Conservation (phyloP, 2,113 vertebrate genomes). For the Gasterosteus nipponicus region DNA sequence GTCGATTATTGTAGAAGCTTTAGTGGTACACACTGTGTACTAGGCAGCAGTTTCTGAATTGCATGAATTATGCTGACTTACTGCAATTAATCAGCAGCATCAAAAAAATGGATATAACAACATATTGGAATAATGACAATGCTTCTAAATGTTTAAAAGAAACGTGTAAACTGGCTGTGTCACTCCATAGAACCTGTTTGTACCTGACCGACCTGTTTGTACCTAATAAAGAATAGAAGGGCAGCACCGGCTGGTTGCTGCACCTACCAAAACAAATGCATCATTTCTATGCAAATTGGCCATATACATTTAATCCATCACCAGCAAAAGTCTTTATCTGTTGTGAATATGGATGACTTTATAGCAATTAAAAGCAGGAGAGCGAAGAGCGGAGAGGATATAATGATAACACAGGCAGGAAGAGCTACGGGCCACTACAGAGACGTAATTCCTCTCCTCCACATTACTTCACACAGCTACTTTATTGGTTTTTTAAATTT, state of each 20-base stretch:
- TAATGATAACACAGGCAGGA: slow-evolving; percentile 49
- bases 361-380: slow-evolving; percentile 69
- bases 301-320: slow-evolving; percentile 43
- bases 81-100: too few relatives aligned
- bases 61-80: too few relatives aligned
- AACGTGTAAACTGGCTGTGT: background rate
- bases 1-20: too few relatives aligned
- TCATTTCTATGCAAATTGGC: slow-evolving; percentile 48
- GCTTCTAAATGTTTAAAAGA: background rate
- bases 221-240: slow-evolving; percentile 6
- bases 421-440: slow-evolving; percentile 55
- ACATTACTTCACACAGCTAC: slow-evolving; percentile 40
- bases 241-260: background rate
- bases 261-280: slow-evolving; percentile 43
- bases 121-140: too few relatives aligned
- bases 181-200: slow-evolving; percentile 9
- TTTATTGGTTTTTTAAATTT: too few relatives aligned
- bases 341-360: slow-evolving; percentile 76
- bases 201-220: background rate
- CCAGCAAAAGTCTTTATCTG: slow-evolving; percentile 28
- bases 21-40: too few relatives aligned
- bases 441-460: slow-evolving; percentile 62
- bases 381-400: slow-evolving; percentile 40
- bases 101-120: too few relatives aligned
- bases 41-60: too few relatives aligned